phyloP scores from a whole-genome alignment of 2,888 invertebrate genomes.

The Lochmaea capreae region DNA sequence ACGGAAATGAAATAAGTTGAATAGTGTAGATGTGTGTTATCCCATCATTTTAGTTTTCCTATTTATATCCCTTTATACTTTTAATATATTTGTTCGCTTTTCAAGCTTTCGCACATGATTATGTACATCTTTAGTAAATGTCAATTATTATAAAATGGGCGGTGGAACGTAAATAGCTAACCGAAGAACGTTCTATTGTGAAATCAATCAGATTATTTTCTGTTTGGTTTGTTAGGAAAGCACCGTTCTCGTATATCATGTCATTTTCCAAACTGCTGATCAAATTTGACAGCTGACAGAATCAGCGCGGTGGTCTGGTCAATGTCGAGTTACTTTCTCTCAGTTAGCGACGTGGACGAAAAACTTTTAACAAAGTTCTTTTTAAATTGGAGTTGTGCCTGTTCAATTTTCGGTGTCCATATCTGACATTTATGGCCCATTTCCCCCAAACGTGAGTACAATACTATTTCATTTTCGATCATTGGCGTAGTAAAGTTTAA shows the following conservation, averaged over 20 bases:
- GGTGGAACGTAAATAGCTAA: conserved; percentile 5
- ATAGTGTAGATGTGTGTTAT: too few relatives aligned
- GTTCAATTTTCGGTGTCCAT: conserved; percentile 57
- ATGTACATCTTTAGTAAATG: not conserved
- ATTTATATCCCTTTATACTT: too few relatives aligned
- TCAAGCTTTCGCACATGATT: not conserved
- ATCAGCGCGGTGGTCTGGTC: conserved; percentile 28
- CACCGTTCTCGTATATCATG: conserved; percentile 25
- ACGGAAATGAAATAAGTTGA: too few relatives aligned
- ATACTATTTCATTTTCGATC: not conserved
- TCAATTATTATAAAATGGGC: conserved; percentile 6
- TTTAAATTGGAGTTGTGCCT: conserved; percentile 54
- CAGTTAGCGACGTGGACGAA: conserved; percentile 23
- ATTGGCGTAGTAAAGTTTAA: conserved; percentile 6
- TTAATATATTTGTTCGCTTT: too few relatives aligned
- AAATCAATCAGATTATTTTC: conserved; percentile 29
- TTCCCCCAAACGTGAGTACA: conserved; percentile 6
- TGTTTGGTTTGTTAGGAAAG: conserved; percentile 30
- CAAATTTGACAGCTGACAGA: conserved; percentile 36
- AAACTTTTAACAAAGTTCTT: conserved; percentile 44
- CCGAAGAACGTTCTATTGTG: conserved; percentile 15
- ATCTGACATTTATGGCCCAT: conserved; percentile 58
- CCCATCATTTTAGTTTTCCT: too few relatives aligned
- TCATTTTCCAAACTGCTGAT: conserved; percentile 38
- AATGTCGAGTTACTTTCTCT: conserved; percentile 27